These are phyloP conservation scores for Ciconia maguari DNA, from an alignment of 2,113 vertebrate species.

Conservation along the genomic window DNA sequence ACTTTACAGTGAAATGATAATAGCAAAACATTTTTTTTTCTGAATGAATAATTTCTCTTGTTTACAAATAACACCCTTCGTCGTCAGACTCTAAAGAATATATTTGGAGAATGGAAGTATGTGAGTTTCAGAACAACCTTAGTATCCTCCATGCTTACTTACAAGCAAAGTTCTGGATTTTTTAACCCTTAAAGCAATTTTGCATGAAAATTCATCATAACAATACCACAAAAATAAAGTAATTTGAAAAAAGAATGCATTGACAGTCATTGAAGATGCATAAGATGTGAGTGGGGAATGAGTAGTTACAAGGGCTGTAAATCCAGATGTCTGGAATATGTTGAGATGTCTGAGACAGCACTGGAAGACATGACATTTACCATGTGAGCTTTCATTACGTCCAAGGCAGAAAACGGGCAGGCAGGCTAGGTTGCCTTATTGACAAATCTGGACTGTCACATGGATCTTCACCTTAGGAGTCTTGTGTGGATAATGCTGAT, in stretches of 20 bases:
- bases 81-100: background rate
- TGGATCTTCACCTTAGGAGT: background rate
- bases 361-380: background rate
- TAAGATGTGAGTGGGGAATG: background rate
- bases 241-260: background rate
- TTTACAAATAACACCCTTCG: background rate
- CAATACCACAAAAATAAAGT: background rate
- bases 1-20: background rate
- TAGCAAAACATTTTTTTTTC: background rate
- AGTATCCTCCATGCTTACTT: background rate
- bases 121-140: background rate
- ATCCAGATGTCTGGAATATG: too few relatives aligned
- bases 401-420: rapidly evolving
- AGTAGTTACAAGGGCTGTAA: background rate
- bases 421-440: background rate
- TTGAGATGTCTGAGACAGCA: background rate
- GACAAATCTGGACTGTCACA: background rate
- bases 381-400: background rate
- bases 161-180: background rate
- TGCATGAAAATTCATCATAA: background rate
- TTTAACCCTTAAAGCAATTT: background rate
- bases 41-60: background rate
- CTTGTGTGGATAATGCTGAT: rapidly evolving
- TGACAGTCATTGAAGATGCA: background rate
- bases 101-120: background rate